Evolutionary conservation across 30 jellyfish, hydroid and myxozoan genomes (phyloP).

Genomic region (Pelagia noctiluca): DNA sequence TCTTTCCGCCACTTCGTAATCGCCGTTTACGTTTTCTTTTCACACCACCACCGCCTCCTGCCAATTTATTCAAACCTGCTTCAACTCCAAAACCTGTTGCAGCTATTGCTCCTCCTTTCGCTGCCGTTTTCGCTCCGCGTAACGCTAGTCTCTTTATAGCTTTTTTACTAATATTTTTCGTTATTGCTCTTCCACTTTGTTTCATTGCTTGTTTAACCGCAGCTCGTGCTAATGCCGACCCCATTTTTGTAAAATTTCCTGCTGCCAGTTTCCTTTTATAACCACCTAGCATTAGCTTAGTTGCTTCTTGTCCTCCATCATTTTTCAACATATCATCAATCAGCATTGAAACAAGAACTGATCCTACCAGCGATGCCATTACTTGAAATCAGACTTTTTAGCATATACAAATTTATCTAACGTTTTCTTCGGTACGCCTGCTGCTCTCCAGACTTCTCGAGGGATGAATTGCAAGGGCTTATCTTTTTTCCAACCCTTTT

Average conservation of each 20-base stretch:
- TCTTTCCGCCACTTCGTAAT: too few relatives aligned
- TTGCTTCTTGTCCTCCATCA: constrained; percentile 26
- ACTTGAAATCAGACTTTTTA: not conserved
- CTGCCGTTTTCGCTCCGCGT: not conserved
- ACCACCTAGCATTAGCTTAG: not conserved
- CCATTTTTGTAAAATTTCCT: not conserved
- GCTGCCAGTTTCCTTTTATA: not conserved
- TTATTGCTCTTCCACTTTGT: not conserved
- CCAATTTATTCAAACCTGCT: too few relatives aligned
- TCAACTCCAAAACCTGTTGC: not conserved
- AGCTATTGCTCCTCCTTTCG: not conserved
- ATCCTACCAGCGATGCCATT: not conserved
- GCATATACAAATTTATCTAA: not conserved
- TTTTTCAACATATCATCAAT: constrained; percentile 14
- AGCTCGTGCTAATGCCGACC: not conserved
- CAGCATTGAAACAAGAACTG: not conserved
- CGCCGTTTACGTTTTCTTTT: too few relatives aligned
- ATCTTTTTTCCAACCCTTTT: not conserved
- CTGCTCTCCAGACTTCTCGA: not conserved
- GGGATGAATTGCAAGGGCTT: not conserved
- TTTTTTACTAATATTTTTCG: not conserved
- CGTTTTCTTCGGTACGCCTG: not conserved
- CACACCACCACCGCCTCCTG: too few relatives aligned
- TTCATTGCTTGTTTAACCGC: not conserved
- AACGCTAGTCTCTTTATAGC: too few relatives aligned